Percentiles rank a stretch among this genome's conserved stretches.
Evolutionary conservation across 2,113 vertebrate species (phyloP).

Genomic region (Meriones unguiculatus): DNA sequence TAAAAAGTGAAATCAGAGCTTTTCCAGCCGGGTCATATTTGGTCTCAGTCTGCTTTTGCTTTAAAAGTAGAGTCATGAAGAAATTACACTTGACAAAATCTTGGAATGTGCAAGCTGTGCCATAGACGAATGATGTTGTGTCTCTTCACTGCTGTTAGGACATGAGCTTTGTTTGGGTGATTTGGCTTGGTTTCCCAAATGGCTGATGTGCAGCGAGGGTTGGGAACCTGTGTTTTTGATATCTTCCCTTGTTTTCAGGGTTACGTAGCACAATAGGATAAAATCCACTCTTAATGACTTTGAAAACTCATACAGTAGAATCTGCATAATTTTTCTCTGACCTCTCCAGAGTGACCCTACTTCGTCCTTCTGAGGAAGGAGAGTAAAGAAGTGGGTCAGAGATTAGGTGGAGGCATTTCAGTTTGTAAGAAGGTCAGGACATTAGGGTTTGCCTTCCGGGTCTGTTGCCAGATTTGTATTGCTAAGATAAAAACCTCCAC

Average conservation of each 20-base stretch:
- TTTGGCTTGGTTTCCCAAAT: not conserved
- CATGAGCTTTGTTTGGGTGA: not conserved
- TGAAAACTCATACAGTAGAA: conserved; percentile 1
- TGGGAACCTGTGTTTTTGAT: not conserved
- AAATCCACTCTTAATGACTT: conserved; percentile 32
- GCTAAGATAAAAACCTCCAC: not conserved
- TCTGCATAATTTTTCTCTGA: not conserved
- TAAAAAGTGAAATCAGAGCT: not conserved
- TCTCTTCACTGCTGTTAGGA: not conserved
- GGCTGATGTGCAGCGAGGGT: not conserved
- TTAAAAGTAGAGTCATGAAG: conserved; percentile 16
- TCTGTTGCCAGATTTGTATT: not conserved
- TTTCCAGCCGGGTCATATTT: not conserved
- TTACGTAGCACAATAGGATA: not conserved
- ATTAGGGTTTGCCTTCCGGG: not conserved
- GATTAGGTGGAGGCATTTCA: not conserved
- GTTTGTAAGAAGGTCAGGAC: not conserved
- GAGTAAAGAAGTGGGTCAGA: not conserved
- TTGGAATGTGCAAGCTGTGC: not conserved
- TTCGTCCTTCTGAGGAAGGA: not conserved
- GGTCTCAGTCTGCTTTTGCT: not conserved
- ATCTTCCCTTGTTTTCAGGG: not conserved
- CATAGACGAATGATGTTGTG: not conserved
- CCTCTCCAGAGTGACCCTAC: too few species aligned
- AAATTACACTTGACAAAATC: not conserved